A percentile compares a stretch with the other conserved stretches of the same genome.
Conservation (phyloP, 2,113 vertebrate species). For the Clarias batrachus region DNA sequence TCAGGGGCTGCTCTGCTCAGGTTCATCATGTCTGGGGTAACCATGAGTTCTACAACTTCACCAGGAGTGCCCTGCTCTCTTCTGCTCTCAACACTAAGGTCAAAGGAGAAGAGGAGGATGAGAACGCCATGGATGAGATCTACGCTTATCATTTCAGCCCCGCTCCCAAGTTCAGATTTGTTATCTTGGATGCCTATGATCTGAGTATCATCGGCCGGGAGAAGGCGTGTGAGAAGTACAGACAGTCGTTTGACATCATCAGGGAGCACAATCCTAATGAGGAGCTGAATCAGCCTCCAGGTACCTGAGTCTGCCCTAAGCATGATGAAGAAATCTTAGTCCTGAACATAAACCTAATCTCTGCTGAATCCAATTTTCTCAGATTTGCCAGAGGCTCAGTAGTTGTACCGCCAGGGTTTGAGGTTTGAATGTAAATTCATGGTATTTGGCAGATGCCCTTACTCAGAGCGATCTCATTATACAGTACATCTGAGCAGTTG, state of each 20-base stretch:
- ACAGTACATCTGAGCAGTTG: too few species aligned
- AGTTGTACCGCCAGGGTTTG: too few species aligned
- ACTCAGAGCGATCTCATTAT: too few species aligned
- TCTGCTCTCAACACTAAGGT: constrained; percentile 75
- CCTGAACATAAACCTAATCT: background rate
- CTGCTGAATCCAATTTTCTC: background rate
- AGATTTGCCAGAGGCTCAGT: background rate
- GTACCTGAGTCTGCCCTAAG: constrained; percentile 61
- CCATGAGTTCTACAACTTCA: constrained; percentile 96
- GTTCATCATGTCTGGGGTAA: constrained; percentile 93
- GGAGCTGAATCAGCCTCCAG: constrained; percentile 83
- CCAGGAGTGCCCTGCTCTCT: constrained; percentile 68
- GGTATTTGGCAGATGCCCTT: too few species aligned
- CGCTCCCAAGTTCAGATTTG: constrained; percentile 73
- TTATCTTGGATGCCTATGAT: constrained; percentile 89
- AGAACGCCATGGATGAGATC: constrained; percentile 52
- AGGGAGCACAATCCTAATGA: constrained; percentile 79
- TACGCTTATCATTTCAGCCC: constrained; percentile 87
- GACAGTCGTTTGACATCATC: constrained; percentile 71
- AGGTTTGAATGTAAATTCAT: too few species aligned
- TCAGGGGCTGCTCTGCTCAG: constrained; percentile 65
- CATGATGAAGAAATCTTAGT: background rate
- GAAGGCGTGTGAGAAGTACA: constrained; percentile 67
- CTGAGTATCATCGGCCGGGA: constrained; percentile 82
- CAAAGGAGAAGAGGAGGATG: constrained; percentile 16